Percentiles rank a stretch among this genome's conserved stretches.
phyloP scores from a whole-genome alignment of 2,888 invertebrate species.

The Rugalucina vietnamica region DNA sequence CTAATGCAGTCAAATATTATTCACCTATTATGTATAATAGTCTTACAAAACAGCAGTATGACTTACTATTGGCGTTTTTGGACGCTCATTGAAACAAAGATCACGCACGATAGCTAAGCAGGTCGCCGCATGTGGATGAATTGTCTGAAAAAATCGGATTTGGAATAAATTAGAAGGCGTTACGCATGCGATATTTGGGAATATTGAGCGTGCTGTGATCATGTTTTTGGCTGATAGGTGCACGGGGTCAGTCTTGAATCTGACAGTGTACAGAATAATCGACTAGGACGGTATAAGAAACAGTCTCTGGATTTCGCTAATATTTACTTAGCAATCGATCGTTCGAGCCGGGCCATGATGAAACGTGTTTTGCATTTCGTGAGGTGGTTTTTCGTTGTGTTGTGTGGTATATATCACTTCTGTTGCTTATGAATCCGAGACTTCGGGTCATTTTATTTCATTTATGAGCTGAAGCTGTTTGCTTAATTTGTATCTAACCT shows the following conservation, averaged over 20 bases:
- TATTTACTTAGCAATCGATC: neutral
- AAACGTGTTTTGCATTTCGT: too few relatives aligned
- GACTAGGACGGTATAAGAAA: neutral
- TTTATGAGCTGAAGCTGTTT: too few relatives aligned
- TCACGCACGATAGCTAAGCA: neutral
- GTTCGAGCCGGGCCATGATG: too few relatives aligned
- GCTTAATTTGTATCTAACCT: too few relatives aligned
- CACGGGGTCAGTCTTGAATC: neutral
- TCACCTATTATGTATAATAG: constrained; percentile 13
- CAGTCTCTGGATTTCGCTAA: neutral
- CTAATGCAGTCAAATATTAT: neutral
- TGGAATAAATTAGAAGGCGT: neutral
- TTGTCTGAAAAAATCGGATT: neutral
- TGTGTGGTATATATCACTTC: too few relatives aligned
- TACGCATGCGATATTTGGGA: constrained; percentile 1
- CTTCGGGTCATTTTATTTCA: too few relatives aligned
- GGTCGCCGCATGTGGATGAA: neutral
- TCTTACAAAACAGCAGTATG: constrained; percentile 83
- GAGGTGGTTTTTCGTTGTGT: too few relatives aligned
- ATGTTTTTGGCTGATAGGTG: neutral
- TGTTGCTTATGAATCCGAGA: too few relatives aligned
- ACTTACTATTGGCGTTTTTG: neutral
- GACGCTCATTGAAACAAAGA: neutral
- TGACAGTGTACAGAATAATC: constrained; percentile 8
- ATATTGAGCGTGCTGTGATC: neutral